Evolutionary conservation across 2,888 invertebrate genomes (phyloP), one percentile per base, ranked within the genome.

Genomic region (Nemotelus pantherinus): DNA sequence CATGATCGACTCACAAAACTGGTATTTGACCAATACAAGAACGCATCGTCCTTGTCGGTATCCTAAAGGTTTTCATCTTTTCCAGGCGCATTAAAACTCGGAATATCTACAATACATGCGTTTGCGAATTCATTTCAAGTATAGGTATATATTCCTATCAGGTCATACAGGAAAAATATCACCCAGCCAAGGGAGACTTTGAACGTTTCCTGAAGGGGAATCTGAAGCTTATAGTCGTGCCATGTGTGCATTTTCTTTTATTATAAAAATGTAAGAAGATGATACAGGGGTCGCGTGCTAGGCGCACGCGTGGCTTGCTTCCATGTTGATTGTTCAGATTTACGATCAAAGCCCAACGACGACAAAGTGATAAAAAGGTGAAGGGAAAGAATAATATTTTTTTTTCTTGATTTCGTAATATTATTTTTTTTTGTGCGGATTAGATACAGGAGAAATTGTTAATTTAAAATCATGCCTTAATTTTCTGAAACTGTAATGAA

Each of bases 221-320:
- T 10, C 58, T 55, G 7, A 67, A 67, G 47, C 44, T 55, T 71
- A 41, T 25, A 43, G 44, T 39, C 43, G 44, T 5, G 58, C 72
- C 72, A 72, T 58, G 47, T 72, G 72, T n/a, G 47, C 44, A 44
- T 72, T 58, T 72, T 58, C 72, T 72, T 72, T 58, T 72, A 45
- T 63, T 39, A 41, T 44, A 47, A 45, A 68, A 57, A 58, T 10
- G 25, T 25, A 25, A 25, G 70, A 77, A 67, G 77, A 64, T 68
- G 67, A 41, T 10, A 45, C 67, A 68, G 48, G 77, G 77, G 77
- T 77, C 77, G 77, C 77, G 77, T 77, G 77, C 77, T 48, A 39
- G 57, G 58, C 77, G 77, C 77, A 77, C 68, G 77, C 77, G 45
- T 77, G 25, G 44, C 64, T 76, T 45, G 60, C 76, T 76, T 57